Evolutionary conservation across 2,113 vertebrate species (phyloP).

Genomic region (Salvelinus sp.): DNA sequence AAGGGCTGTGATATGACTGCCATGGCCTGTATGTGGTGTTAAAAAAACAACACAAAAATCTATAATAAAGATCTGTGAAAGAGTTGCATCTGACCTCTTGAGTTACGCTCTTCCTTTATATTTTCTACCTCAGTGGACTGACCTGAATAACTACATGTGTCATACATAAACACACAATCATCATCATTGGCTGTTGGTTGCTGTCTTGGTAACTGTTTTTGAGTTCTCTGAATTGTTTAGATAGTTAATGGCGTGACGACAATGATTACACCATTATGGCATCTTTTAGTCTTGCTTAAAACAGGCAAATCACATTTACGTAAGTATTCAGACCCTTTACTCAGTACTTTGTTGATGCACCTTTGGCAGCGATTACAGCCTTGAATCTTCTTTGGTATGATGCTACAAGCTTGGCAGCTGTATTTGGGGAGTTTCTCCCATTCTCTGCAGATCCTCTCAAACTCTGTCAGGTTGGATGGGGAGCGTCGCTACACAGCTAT

Average conservation of each 20-base stretch:
- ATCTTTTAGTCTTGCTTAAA: not conserved
- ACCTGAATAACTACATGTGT: not conserved
- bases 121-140: not conserved
- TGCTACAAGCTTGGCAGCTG: too few relatives aligned
- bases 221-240: constrained; percentile 32
- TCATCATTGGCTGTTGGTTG: too few relatives aligned
- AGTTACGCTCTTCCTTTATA: constrained; percentile 11
- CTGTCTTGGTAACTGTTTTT: not conserved
- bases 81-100: constrained; percentile 63
- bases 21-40: constrained; percentile 52
- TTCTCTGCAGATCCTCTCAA: too few relatives aligned
- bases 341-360: too few relatives aligned
- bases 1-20: constrained; percentile 31
- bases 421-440: too few relatives aligned
- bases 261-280: too few relatives aligned
- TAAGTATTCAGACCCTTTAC: too few relatives aligned
- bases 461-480: too few relatives aligned
- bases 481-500: too few relatives aligned
- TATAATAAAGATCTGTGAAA: constrained; percentile 77
- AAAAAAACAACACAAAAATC: constrained; percentile 37
- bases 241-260: not conserved
- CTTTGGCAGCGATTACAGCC: too few relatives aligned
- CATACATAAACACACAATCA: not conserved
- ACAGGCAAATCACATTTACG: too few relatives aligned
- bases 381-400: too few relatives aligned